These are phyloP conservation scores for Pocota personata DNA, from an alignment of 2,888 invertebrate genomes.

Conservation along the genomic window DNA sequence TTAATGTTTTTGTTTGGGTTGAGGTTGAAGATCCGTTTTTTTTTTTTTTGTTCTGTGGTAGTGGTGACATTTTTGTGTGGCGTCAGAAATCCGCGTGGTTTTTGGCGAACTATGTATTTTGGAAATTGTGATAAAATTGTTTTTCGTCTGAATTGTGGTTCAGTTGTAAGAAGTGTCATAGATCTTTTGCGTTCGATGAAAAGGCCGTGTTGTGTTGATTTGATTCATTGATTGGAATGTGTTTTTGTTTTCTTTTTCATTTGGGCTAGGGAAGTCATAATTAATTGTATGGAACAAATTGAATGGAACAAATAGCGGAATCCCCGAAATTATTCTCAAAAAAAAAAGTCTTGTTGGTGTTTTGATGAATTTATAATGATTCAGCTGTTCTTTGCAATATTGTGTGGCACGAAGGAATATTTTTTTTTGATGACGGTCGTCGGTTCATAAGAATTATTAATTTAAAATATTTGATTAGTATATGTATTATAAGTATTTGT, in stretches of 20 bases:
- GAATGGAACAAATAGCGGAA: constrained; percentile 12
- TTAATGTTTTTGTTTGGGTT: constrained; percentile 32
- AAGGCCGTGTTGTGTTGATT: constrained; percentile 9
- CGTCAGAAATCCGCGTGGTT: constrained; percentile 45
- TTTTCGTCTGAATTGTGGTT: neutral
- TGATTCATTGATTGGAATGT: constrained; percentile 25
- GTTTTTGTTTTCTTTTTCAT: constrained; percentile 1
- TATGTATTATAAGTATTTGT: neutral
- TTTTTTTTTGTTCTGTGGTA: neutral
- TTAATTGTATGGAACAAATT: constrained; percentile 21
- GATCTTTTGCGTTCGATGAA: neutral
- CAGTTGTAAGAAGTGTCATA: neutral
- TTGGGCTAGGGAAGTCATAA: constrained; percentile 16
- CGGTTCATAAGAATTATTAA: neutral
- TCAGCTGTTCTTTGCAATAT: constrained; percentile 1
- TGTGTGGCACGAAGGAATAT: neutral
- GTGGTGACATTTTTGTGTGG: constrained; percentile 41
- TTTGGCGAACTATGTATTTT: constrained; percentile 20
- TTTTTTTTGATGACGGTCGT: neutral
- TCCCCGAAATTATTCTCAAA: constrained; percentile 18
- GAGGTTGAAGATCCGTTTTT: constrained; percentile 7
- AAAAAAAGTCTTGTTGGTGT: neutral
- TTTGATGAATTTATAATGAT: constrained; percentile 32
- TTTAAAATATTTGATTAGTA: neutral
- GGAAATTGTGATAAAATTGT: constrained; percentile 12